Evolutionary conservation across 2,113 vertebrate genomes (phyloP), one percentile per base, ranked within the genome.

Genomic region (Phrynosoma platyrhinos): DNA sequence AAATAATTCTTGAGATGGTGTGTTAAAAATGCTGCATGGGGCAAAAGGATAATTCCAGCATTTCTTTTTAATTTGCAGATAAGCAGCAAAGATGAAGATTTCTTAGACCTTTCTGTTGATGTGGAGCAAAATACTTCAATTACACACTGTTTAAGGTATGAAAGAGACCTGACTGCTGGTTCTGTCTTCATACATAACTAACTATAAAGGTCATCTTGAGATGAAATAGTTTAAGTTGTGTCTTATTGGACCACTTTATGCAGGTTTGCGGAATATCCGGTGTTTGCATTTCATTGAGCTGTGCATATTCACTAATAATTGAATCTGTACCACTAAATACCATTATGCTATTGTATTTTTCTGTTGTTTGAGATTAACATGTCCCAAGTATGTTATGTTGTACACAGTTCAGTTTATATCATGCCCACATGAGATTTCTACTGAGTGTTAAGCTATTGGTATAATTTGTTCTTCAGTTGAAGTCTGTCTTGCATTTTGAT

Each of bases 41-140:
- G 18, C 71, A 42, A 71, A 89, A 80, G 1, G 85, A 80, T 89
- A 10, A 58, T 80, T 77, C 16, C 21, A 25, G 55, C 58, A 10
- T 72, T 68, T 92, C 14, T 94, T 88, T 94, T 93, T 58, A 55
- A 83, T 76, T 52, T 94, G 72, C 93, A 98, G 97, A 96, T 97
- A 96, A 98, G 97, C 96, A 98, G 97, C 95, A 98, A 98, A 96
- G 97, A 98, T 95, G 97, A 98, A 96, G 97, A 98, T 90, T 98
- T 98, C 95, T 93, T 98, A 96, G 97, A 98, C 86, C 97, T 98
- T 96, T 98, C 97, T 89, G 97, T 98, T 94, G 97, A 98, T 5
- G 97, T 98, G 91, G 97, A 98, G 90, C 97, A 98, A 95, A 98
- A 98, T 92, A 98, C 97, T 95, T 98, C 97, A 83, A 98, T 98